Conservation (phyloP, 1,140 invertebrate species). For the Drosophila nasuta region DNA sequence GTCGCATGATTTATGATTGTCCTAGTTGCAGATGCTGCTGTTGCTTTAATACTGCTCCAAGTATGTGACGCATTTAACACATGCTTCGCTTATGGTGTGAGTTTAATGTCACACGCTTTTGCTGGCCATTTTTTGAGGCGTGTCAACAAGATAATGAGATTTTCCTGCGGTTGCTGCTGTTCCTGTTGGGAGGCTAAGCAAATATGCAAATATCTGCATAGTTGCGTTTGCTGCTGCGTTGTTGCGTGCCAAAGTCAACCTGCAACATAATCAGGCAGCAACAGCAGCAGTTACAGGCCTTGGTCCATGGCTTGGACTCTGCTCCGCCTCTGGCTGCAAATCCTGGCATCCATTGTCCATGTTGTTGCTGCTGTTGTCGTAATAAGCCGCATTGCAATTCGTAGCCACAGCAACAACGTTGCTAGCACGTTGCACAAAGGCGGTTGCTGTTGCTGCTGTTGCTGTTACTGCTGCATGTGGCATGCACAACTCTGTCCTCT, state of each 20-base stretch:
- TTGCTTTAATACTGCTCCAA: too few relatives aligned
- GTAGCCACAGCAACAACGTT: conserved; percentile 33
- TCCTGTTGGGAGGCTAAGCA: conserved; percentile 34
- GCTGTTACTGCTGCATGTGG: conserved; percentile 13
- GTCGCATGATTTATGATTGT: conserved; percentile 58
- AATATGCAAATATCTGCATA: conserved; percentile 62
- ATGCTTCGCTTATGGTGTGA: conserved; percentile 28
- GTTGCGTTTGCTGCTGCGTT: conserved; percentile 20
- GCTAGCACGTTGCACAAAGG: conserved; percentile 34
- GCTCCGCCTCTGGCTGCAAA: not conserved
- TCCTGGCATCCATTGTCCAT: conserved; percentile 1
- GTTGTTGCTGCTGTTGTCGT: conserved; percentile 26
- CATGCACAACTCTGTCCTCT: conserved; percentile 19
- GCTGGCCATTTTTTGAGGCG: conserved; percentile 62
- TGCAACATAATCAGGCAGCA: conserved; percentile 35
- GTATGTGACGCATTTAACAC: conserved; percentile 38
- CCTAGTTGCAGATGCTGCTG: conserved; percentile 4
- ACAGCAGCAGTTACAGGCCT: not conserved
- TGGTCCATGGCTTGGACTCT: not conserved
- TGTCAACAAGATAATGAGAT: conserved; percentile 80
- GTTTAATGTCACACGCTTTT: not conserved
- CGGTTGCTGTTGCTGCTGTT: not conserved
- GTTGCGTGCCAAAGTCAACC: conserved; percentile 35
- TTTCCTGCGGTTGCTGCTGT: conserved; percentile 55
- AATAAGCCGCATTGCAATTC: conserved; percentile 49